Percentiles rank a stretch among this genome's conserved stretches.
Conservation (phyloP, 2,797 vertebrate genomes). For the Champsocephalus gunnari region DNA sequence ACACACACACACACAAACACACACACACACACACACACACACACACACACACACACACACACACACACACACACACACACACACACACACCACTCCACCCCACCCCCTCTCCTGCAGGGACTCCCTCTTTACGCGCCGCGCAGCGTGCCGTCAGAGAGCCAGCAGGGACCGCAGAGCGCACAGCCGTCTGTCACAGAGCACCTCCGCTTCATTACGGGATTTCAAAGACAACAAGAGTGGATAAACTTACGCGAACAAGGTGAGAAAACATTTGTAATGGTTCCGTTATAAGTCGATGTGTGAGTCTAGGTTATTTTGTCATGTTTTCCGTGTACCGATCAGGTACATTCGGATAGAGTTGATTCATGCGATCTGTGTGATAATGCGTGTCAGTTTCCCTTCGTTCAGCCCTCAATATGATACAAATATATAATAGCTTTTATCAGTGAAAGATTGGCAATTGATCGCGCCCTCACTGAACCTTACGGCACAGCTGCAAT, state of each 20-base stretch:
- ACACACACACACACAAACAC: background rate
- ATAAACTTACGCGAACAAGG: constrained; percentile 49
- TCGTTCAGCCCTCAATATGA: background rate
- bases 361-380: constrained; percentile 10
- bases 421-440: background rate
- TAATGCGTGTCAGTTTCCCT: background rate
- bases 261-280: constrained; percentile 28
- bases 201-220: constrained; percentile 39
- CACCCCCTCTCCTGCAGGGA: constrained; percentile 10
- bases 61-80: background rate
- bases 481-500: background rate
- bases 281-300: background rate
- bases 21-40: background rate
- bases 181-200: constrained; percentile 48
- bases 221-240: constrained; percentile 21
- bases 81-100: too few relatives aligned
- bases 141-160: constrained; percentile 51
- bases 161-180: constrained; percentile 58
- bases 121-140: constrained; percentile 46
- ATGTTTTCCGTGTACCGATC: constrained; percentile 40
- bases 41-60: background rate
- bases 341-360: constrained; percentile 3
- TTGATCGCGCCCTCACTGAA: background rate
- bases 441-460: background rate
- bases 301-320: background rate